Evolutionary conservation across 2,888 invertebrate species (phyloP).

Genomic region (Leptinotarsa peninsularis): DNA sequence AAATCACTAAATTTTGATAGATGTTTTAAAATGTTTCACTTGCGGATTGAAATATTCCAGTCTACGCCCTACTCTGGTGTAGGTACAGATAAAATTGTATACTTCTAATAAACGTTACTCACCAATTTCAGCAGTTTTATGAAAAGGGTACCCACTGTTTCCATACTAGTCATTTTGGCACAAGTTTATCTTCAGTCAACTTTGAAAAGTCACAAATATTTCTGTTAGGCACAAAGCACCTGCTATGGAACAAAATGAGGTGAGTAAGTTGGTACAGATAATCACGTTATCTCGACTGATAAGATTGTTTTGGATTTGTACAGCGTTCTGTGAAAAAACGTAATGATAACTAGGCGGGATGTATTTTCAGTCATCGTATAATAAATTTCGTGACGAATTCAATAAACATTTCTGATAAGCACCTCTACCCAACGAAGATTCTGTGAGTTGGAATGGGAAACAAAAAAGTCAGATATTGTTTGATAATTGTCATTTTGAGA

Average conservation of each 20-base stretch:
- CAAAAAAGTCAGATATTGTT: not conserved
- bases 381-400: constrained; percentile 35
- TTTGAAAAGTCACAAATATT: constrained; percentile 13
- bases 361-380: constrained; percentile 9
- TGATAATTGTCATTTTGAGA: too few species aligned
- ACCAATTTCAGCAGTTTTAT: constrained; percentile 87
- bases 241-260: constrained; percentile 49
- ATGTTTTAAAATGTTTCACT: too few species aligned
- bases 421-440: not conserved
- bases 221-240: constrained; percentile 40
- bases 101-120: constrained; percentile 64
- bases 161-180: constrained; percentile 80
- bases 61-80: constrained; percentile 17
- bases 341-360: constrained; percentile 12
- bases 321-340: constrained; percentile 23
- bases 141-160: constrained; percentile 84
- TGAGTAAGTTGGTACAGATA: constrained; percentile 42
- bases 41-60: not conserved
- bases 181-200: constrained; percentile 13
- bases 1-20: too few species aligned
- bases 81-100: too few species aligned
- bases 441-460: not conserved
- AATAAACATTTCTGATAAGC: constrained; percentile 30
- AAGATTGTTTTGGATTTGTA: constrained; percentile 39
- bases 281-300: constrained; percentile 43